Percentiles rank a stretch among this genome's conserved stretches.
Conservation (phyloP, 2,888 invertebrate genomes). For the Pycnomerus fuliginosus region DNA sequence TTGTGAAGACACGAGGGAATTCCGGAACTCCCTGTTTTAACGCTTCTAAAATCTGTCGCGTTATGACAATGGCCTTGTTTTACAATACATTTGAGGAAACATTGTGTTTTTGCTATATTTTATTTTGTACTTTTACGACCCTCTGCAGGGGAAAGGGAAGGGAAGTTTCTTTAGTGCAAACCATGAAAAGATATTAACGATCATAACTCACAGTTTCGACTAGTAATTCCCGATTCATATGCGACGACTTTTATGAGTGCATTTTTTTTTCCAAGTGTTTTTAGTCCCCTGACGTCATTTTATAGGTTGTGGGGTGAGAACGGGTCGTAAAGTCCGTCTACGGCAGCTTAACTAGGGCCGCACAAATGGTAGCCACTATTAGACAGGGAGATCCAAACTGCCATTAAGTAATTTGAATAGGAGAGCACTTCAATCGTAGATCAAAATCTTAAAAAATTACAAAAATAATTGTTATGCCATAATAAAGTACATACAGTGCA, state of each 20-base stretch:
- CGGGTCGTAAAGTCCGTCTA: constrained; percentile 17
- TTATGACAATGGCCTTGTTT: constrained; percentile 7
- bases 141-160: constrained; percentile 28
- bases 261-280: constrained; percentile 36
- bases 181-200: constrained; percentile 39
- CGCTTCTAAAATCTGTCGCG: no score
- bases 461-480: no score
- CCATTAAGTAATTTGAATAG: no score
- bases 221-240: constrained; percentile 49
- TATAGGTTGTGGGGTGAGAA: constrained; percentile 24
- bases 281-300: constrained; percentile 36
- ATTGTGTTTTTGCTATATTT: constrained; percentile 27
- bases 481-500: no score
- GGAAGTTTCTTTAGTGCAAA: constrained; percentile 33
- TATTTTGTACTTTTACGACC: constrained; percentile 38
- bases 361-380: no score
- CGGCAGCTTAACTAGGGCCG: no score
- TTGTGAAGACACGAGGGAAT: no score
- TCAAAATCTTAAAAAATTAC: no score
- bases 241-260: constrained; percentile 45
- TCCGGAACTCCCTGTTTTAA: no score
- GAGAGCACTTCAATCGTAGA: no score
- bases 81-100: constrained; percentile 17
- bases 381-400: no score
- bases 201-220: constrained; percentile 47